Conservation (phyloP, 2,113 vertebrate species). For the Tetrao urogallus region DNA sequence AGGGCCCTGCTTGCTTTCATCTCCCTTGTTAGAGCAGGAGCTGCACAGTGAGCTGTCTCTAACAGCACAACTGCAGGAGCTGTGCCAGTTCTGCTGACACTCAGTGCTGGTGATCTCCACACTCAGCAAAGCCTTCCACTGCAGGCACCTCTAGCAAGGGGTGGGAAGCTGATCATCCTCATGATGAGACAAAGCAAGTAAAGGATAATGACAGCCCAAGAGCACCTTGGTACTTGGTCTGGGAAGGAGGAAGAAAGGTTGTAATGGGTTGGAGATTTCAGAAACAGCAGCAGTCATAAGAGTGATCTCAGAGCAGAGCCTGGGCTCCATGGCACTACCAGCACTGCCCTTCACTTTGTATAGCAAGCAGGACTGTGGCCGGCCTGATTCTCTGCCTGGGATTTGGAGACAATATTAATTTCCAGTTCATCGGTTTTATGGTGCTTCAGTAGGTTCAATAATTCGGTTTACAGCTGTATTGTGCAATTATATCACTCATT, state of each 20-base stretch:
- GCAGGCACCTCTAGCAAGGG: not conserved
- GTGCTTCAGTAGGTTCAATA: not conserved
- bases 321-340: not conserved
- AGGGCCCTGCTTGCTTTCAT: not conserved
- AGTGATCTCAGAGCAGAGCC: not conserved
- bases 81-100: not conserved
- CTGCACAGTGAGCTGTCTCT: not conserved
- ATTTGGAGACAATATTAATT: not conserved
- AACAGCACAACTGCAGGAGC: not conserved
- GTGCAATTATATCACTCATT: not conserved
- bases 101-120: not conserved
- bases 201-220: not conserved
- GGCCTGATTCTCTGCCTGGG: not conserved
- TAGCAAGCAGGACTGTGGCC: not conserved
- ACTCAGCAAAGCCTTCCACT: not conserved
- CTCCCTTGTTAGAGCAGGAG: not conserved
- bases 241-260: not conserved
- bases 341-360: not conserved
- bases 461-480: not conserved
- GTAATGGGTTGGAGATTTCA: not conserved
- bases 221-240: fast-evolving
- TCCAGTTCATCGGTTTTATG: not conserved
- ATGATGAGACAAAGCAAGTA: not conserved
- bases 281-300: not conserved
- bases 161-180: not conserved